phyloP scores from a whole-genome alignment of 2,797 vertebrate genomes.

The Fistularia tabacaria region DNA sequence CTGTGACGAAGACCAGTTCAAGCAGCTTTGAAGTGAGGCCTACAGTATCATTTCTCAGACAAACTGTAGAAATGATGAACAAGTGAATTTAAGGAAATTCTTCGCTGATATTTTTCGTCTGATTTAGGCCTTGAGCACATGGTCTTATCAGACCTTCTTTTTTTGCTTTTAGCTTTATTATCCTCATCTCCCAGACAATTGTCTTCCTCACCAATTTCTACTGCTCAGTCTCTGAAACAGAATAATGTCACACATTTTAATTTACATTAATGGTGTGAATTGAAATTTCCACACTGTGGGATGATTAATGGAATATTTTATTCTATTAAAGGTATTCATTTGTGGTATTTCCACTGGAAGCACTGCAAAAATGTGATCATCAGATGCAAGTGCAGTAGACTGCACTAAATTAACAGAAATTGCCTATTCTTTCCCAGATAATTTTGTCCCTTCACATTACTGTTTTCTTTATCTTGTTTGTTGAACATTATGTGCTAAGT shows the following conservation, averaged over 20 bases:
- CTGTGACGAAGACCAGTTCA: constrained; percentile 16
- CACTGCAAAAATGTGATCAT: constrained; percentile 30
- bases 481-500: too few relatives aligned
- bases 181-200: constrained; percentile 10
- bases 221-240: background rate
- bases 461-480: constrained; percentile 45
- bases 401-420: constrained; percentile 32
- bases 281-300: too few relatives aligned
- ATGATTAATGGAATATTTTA: too few relatives aligned
- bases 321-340: constrained; percentile 24
- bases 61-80: constrained; percentile 6
- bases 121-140: constrained; percentile 28
- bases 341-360: constrained; percentile 38
- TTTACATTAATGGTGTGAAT: background rate
- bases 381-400: constrained; percentile 34
- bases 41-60: constrained; percentile 13
- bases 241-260: constrained; percentile 4
- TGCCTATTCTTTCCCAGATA: constrained; percentile 1
- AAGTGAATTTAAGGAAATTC: constrained; percentile 5
- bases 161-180: constrained; percentile 31
- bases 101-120: constrained; percentile 32
- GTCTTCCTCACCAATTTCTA: constrained; percentile 2
- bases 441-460: constrained; percentile 1
- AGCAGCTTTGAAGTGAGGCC: constrained; percentile 9
- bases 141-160: constrained; percentile 6